These are phyloP conservation scores for Cecidostiba fungosa DNA, from an alignment of 2,888 invertebrate genomes.

Conservation along the genomic window DNA sequence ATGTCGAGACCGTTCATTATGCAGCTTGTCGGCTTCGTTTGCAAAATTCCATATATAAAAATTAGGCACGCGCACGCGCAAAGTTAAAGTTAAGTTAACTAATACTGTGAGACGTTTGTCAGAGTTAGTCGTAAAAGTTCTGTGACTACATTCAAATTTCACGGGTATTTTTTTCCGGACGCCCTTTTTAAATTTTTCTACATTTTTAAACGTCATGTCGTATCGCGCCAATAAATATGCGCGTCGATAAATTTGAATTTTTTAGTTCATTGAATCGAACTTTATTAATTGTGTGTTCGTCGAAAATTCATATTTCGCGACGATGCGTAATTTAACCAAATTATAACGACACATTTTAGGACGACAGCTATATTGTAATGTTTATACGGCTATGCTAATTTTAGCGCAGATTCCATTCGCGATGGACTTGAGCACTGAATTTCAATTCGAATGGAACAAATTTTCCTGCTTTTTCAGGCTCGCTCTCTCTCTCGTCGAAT, in stretches of 20 bases:
- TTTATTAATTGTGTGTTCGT: neutral
- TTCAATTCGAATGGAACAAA: slow-evolving; percentile 33
- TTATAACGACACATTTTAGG: neutral
- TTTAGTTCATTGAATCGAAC: neutral
- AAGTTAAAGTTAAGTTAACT: neutral
- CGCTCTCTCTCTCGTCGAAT: neutral
- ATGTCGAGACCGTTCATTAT: neutral
- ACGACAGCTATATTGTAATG: neutral
- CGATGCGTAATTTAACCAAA: too few species aligned
- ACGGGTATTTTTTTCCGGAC: neutral
- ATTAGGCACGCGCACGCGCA: neutral
- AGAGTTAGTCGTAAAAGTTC: neutral
- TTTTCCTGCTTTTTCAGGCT: slow-evolving; percentile 18
- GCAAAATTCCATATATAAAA: neutral
- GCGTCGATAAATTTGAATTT: too few species aligned
- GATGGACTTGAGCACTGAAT: neutral
- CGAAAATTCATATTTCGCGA: neutral
- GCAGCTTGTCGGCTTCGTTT: neutral
- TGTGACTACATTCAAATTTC: neutral
- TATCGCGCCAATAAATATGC: too few species aligned
- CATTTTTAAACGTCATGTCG: too few species aligned
- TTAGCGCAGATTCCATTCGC: neutral
- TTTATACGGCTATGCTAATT: neutral
- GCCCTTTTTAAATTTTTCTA: too few species aligned
- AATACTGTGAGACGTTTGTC: neutral